Evolutionary conservation across 2,797 vertebrate species (phyloP), one percentile per base, ranked within the genome.

Genomic region (Pseudochaenichthys georgianus): DNA sequence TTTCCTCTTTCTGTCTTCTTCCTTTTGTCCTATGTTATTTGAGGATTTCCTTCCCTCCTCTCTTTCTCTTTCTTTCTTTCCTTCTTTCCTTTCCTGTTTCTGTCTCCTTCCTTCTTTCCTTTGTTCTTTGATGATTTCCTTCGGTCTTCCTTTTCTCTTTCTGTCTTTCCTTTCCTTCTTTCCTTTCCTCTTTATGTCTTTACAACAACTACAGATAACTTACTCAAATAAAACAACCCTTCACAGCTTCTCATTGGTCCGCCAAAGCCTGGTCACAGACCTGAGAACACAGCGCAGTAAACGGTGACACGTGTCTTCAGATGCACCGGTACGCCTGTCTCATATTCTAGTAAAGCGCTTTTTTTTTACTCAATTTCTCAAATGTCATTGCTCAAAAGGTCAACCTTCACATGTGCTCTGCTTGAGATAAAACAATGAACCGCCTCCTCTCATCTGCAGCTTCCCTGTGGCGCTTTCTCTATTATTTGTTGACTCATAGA

Each of bases 331-430:
- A 47, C 1, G 38, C 46, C 76, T 70, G 73, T 80, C 78, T 81
- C 76, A 42, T 58, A 54, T 53, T 64, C 75, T 46, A 5, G n/a
- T 19, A 47, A 82, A 80, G 72, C 17, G 42, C 42, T 54, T 77
- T 62, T 50, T 80, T 82, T 50, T 80, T 80, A 78, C 80, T 86
- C 87, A 74, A 80, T 91, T 92, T 80, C 84, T 90, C 83, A 90
- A 88, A 89, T 88, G 91, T 72, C 90, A 86, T 69, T 59, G 82
- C 80, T 77, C 5, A 3, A 92, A 93, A 93, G 90, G 90, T 93
- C 89, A 91, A 54, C 73, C 75, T 83, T 83, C 77, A 80, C 75
- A 8, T 17, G 5, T 2, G 60, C 70, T 81, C 52, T 34, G 85
- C 85, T 80, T 9, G 50, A 91, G 90, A 91, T 90, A 87, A 88